These are phyloP conservation scores for Tenebrio molitor DNA, from an alignment of 1,140 invertebrate species.

Conservation along the genomic window DNA sequence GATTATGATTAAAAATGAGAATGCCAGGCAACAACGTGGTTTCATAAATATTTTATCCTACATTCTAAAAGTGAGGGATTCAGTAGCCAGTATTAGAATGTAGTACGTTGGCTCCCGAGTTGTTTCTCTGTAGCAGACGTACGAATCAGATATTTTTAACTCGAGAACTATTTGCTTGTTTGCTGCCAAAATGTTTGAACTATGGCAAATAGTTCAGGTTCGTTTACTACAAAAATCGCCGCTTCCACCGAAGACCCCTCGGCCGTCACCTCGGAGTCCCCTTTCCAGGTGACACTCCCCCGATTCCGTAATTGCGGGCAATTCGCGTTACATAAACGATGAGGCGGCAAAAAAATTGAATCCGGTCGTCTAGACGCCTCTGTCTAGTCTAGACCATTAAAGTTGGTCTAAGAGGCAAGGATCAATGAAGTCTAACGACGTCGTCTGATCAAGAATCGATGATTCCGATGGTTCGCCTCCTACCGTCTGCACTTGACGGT, in stretches of 20 bases:
- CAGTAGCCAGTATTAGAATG: slow-evolving; percentile 41
- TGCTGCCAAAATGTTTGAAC: slow-evolving; percentile 64
- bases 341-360: slow-evolving; percentile 32
- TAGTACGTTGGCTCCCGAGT: slow-evolving; percentile 51
- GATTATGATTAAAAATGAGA: slow-evolving; percentile 33
- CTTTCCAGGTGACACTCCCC: too few species aligned
- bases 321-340: slow-evolving; percentile 28
- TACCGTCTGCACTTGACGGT: slow-evolving; percentile 32
- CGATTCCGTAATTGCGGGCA: slow-evolving; percentile 19
- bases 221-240: slow-evolving; percentile 59
- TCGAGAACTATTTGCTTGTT: slow-evolving; percentile 61
- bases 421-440: slow-evolving; percentile 37
- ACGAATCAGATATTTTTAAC: slow-evolving; percentile 63
- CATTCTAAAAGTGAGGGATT: slow-evolving; percentile 42
- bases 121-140: slow-evolving; percentile 47
- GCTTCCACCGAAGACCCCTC: neutral
- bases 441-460: slow-evolving; percentile 33
- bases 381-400: slow-evolving; percentile 41
- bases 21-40: slow-evolving; percentile 36
- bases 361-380: slow-evolving; percentile 38
- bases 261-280: too few species aligned
- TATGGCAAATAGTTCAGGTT: slow-evolving; percentile 62
- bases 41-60: slow-evolving; percentile 45
- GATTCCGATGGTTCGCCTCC: neutral
- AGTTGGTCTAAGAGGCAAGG: slow-evolving; percentile 26